These are phyloP conservation scores for Caenorhabditis panamensis DNA, from an alignment of 2,888 invertebrate species.

Conservation along the genomic window DNA sequence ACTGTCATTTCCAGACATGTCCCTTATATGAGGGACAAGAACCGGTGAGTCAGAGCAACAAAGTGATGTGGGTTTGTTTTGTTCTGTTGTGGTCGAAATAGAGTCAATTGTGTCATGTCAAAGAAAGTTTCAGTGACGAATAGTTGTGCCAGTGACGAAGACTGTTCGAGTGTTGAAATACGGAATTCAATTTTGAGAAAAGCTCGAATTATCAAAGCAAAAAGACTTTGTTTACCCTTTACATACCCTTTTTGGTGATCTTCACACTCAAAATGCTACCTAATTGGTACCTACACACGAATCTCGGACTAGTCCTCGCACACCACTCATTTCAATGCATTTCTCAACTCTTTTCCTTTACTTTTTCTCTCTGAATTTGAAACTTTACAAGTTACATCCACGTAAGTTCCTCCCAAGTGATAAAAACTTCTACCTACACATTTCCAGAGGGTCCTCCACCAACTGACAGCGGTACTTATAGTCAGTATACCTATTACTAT, in stretches of 20 bases:
- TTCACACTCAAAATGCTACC: neutral
- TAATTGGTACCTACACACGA: neutral
- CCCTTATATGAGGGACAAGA: constrained; percentile 19
- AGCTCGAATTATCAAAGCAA: too few relatives aligned
- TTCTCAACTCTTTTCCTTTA: neutral
- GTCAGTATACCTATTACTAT: constrained; percentile 20
- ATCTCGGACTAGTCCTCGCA: neutral
- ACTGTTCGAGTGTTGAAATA: neutral
- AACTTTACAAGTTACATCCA: neutral
- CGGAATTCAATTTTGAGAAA: too few relatives aligned
- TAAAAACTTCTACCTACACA: neutral
- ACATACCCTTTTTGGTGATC: neutral
- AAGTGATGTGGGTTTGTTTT: constrained; percentile 46
- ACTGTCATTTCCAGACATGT: neutral
- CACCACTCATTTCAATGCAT: neutral
- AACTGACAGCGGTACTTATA: neutral
- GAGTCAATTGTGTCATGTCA: too few relatives aligned
- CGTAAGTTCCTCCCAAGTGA: neutral
- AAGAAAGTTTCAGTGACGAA: neutral
- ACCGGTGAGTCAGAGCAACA: constrained; percentile 45
- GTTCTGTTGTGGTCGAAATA: neutral
- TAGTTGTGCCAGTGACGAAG: neutral
- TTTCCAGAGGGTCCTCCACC: constrained; percentile 32
- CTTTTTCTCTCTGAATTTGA: neutral
- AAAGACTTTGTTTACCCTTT: neutral